Conservation (phyloP, 2,888 invertebrate species). For the Thymelicus lineola region DNA sequence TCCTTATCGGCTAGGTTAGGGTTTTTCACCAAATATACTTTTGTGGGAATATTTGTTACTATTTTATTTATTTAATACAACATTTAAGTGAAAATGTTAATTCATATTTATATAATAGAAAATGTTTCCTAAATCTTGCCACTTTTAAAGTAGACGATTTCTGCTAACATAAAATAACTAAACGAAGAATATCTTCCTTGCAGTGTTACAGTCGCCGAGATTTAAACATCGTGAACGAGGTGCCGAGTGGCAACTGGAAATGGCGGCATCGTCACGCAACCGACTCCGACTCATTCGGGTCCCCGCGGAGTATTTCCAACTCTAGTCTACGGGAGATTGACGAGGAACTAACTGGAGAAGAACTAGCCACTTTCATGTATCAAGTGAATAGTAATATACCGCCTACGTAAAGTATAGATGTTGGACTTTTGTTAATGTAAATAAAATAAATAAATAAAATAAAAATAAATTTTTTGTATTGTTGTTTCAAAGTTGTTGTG, state of each 20-base stretch:
- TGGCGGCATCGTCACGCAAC: slow-evolving; percentile 67
- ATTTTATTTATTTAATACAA: no score
- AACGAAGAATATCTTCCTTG: slow-evolving; percentile 21
- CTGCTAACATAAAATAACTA: background rate
- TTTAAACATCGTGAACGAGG: slow-evolving; percentile 68
- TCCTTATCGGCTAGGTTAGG: no score
- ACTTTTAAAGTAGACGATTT: no score
- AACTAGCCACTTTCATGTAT: slow-evolving; percentile 89
- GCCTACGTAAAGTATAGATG: slow-evolving; percentile 65
- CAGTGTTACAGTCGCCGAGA: slow-evolving; percentile 51
- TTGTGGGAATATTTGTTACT: no score
- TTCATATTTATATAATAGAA: no score
- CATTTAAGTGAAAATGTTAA: no score
- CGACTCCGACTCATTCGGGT: slow-evolving; percentile 76
- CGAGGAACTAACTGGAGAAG: slow-evolving; percentile 88
- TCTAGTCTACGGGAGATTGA: slow-evolving; percentile 90
- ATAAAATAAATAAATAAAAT: no score
- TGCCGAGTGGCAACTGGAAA: slow-evolving; percentile 67
- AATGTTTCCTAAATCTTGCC: no score
- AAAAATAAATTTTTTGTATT: no score
- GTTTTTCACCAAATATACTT: no score
- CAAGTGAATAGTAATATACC: slow-evolving; percentile 85
- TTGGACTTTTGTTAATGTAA: no score
- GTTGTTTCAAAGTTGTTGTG: no score
- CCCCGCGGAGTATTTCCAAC: slow-evolving; percentile 88